Evolutionary conservation across 2,888 invertebrate species (phyloP).

Genomic region (Athalia rosae): DNA sequence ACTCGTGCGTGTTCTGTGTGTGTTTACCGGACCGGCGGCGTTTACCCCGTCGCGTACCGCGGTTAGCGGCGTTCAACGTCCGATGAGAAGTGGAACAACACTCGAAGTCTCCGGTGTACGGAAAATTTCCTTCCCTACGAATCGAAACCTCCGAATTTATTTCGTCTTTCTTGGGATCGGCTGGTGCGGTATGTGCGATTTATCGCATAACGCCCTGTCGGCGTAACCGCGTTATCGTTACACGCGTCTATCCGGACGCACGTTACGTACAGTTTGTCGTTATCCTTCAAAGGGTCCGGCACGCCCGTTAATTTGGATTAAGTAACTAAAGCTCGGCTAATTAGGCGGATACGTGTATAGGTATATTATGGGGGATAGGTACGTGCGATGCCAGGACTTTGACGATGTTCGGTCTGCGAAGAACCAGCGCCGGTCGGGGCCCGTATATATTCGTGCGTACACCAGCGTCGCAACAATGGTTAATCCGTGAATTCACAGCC

Average conservation of each 20-base stretch:
- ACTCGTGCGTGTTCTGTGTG: slow-evolving; percentile 51
- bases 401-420: slow-evolving; percentile 17
- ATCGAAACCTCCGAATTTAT: no score
- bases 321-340: slow-evolving; percentile 21
- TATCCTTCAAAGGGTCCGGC: not conserved
- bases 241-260: no score
- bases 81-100: no score
- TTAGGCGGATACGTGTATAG: not conserved
- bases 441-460: slow-evolving; percentile 20
- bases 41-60: not conserved
- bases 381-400: slow-evolving; percentile 5
- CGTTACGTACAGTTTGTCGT: no score
- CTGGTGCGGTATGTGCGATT: no score
- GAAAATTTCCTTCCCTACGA: no score
- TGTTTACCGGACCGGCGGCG: slow-evolving; percentile 43
- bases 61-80: no score
- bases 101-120: no score
- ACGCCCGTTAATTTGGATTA: slow-evolving; percentile 15
- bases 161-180: no score
- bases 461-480: slow-evolving; percentile 33
- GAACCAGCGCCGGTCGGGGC: not conserved
- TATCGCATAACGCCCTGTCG: no score
- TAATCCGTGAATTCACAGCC: slow-evolving; percentile 45
- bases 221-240: no score
- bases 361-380: not conserved